Evolutionary conservation across 2,797 vertebrate genomes (phyloP).

Genomic region (Momotus momota): DNA sequence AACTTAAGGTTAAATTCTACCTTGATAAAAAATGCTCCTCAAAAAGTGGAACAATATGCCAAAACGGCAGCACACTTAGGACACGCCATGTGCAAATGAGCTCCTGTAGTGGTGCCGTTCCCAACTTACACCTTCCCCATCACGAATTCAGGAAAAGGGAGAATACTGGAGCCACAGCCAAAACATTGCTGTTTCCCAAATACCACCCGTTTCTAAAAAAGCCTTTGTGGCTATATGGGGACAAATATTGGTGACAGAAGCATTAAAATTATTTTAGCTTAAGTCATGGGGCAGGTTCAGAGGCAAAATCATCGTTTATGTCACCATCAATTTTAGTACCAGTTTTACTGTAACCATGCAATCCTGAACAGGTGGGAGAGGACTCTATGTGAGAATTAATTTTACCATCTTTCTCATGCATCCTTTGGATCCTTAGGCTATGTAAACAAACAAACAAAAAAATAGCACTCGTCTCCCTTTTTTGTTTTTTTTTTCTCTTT

Average conservation of each 20-base stretch:
- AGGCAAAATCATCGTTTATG: background rate
- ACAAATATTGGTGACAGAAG: background rate
- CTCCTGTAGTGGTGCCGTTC: background rate
- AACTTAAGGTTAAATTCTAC: background rate
- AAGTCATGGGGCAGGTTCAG: background rate
- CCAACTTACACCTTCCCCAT: background rate
- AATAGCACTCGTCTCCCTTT: background rate
- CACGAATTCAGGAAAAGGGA: background rate
- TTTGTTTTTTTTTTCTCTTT: too few relatives aligned
- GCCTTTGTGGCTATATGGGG: background rate
- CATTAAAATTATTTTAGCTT: background rate
- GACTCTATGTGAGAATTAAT: background rate
- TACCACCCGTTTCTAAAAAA: background rate
- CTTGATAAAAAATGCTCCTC: background rate
- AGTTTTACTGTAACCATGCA: background rate
- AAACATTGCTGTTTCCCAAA: background rate
- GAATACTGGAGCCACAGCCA: background rate
- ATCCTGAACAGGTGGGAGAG: background rate
- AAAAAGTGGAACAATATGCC: background rate
- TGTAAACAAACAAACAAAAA: background rate
- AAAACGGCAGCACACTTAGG: accelerated
- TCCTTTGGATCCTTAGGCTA: background rate
- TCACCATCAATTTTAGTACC: background rate
- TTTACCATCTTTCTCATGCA: background rate
- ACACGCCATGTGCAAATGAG: background rate